phyloP scores from a whole-genome alignment of 2,113 vertebrate species.

The Ariopsis seemanni region DNA sequence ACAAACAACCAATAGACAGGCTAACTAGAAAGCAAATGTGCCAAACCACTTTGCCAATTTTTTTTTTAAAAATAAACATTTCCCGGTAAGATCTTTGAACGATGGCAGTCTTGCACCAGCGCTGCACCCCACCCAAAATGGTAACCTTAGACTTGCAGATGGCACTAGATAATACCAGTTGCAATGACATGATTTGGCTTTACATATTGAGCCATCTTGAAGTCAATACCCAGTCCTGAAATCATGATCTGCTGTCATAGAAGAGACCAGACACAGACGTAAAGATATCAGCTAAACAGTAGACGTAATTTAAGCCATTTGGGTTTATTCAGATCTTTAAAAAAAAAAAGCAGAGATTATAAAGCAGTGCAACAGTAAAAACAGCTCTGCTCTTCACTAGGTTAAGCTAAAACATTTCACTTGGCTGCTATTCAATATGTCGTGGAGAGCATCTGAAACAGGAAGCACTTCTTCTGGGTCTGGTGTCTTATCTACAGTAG shows the following conservation, averaged over 20 bases:
- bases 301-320: neutral
- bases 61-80: neutral
- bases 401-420: constrained; percentile 5
- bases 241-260: too few species aligned
- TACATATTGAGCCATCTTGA: neutral
- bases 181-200: neutral
- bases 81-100: too few species aligned
- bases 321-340: too few species aligned
- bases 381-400: neutral
- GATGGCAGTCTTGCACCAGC: neutral
- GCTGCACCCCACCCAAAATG: constrained; percentile 30
- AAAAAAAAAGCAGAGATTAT: neutral
- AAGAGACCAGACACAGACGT: neutral
- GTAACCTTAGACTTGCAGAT: constrained; percentile 19
- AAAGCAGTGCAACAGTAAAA: neutral
- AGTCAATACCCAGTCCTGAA: neutral
- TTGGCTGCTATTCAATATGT: neutral
- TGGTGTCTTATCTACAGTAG: constrained; percentile 18
- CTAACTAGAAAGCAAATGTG: neutral
- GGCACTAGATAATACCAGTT: neutral
- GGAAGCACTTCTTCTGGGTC: constrained; percentile 14
- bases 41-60: too few species aligned
- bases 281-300: neutral
- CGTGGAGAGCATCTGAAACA: constrained; percentile 17
- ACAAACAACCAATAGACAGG: neutral